Evolutionary conservation across 2,888 invertebrate genomes (phyloP), one percentile per base, ranked within the genome.

Genomic region (Charanyca ferruginea): DNA sequence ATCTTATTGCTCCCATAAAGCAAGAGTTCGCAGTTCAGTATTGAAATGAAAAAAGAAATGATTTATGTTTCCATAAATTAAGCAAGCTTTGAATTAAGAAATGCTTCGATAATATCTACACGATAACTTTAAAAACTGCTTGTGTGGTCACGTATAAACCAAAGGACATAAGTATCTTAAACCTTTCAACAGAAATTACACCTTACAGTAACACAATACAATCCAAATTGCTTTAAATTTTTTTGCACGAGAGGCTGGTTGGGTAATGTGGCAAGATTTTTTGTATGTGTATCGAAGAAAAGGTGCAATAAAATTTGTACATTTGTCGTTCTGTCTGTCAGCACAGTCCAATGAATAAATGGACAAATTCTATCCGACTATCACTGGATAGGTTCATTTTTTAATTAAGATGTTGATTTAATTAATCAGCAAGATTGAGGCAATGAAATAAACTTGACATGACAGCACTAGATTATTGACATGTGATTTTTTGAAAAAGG

Each of bases 61-160:
- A 80, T 80, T 84, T 79, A 83, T 77, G 54, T 63, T 63, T 32
- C 60, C 65, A 74, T 83, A 81, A 75, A 78, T 81, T 57, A 71
- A 71, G 68, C 47, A 69, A 74, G 61, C 65, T 62, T 66, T 61
- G 63, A 67, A 80, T 84, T 79, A 74, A 78, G 83, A 75, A 86
- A 81, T 64, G 22, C n/a, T 64, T 65, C 70, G 66, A 81, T 78
- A 67, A 62, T 32, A 83, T 79, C 64, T 73, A 60, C 54, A 64
- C 44, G 41, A 49, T 70, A 52, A 70, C 38, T 65, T 57, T n/a
- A n/a, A n/a, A 55, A 65, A 49, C 49, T 41, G 28, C 45, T 64
- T 62, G 42, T 58, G 41, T 49, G 55, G 52, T 22, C 59, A 55
- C 8, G 13, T n/a, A 9, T 7, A n/a, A 13, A 22, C 45, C 1